Base-by-base conservation (phyloP, 2,797 vertebrate genomes). In the Hoplostethus mediterraneus region DNA sequence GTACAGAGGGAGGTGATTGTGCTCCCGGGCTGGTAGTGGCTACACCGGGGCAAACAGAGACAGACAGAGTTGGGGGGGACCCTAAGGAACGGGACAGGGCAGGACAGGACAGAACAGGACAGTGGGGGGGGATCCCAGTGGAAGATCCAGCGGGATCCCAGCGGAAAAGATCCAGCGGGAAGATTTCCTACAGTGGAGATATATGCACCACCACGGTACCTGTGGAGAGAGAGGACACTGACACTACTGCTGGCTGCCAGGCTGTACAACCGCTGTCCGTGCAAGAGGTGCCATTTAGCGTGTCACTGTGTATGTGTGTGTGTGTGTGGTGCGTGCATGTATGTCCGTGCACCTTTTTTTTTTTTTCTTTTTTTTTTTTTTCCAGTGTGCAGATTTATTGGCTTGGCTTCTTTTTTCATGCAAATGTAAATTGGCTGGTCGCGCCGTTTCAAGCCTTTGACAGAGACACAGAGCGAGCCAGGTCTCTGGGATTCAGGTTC, bases 261-360 rank as follows among this genome's bases (percentile, higher is more conserved):
- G 77, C 82, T 84, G 72, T 81, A 71, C 77, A 71, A 74, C 86
- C 77, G 82, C 76, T 77, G 83, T 67, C 86, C 25, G 54, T 74
- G 61, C 69, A 78, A 87, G 76, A 92, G 90, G 90, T 93, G 91
- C 90, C 80, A 54, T 84, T 83, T 66, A 82, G 71, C 53, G 79
- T 74, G 68, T 82, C 70, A 42, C 36, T 71, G 13, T 63, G 38
- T 59, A 48, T 60, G 48, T 61, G 56, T 49, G 45, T 65, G 64
- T 59, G 31, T 48, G 28, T 74, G 36, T 54, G 58, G 31, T 61
- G 30, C 25, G 47, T 42, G 30, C 33, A 14, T 61, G 62, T n/a
- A 66, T 63, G 55, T 51, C 68, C 16, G 33, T 73, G 40, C 14
- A 61, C 55, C 57, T 63, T 56, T 40, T 76, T 75, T 88, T 92